These are phyloP conservation scores for Parazoanthus darwini DNA, from an alignment of 92 coral and sea anemone species.

Conservation along the genomic window DNA sequence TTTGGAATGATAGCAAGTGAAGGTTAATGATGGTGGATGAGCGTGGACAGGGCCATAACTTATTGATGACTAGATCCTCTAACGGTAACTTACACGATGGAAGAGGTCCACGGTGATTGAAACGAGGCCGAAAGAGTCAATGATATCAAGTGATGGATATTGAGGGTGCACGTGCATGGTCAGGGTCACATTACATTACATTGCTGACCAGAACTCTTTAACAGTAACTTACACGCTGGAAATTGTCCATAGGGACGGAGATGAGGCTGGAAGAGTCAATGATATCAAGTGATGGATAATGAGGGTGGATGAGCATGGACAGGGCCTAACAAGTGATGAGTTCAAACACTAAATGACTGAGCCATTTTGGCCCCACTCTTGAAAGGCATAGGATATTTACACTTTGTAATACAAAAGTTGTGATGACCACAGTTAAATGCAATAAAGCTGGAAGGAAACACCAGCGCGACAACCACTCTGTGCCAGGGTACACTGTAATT, in stretches of 20 bases:
- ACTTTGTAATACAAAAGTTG: too few relatives aligned
- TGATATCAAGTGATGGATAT: background rate
- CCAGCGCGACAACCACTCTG: background rate
- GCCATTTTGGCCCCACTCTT: too few relatives aligned
- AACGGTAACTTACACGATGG: too few relatives aligned
- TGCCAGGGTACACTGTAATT: background rate
- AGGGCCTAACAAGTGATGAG: background rate
- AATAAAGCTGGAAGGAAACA: background rate
- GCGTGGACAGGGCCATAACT: background rate
- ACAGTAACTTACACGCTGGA: slow-evolving; percentile 61
- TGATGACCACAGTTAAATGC: background rate
- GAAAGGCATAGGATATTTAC: too few relatives aligned
- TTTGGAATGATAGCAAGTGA: background rate
- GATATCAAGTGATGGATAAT: background rate
- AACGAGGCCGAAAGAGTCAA: slow-evolving; percentile 64
- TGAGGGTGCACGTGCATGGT: background rate
- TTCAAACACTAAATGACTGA: too few relatives aligned
- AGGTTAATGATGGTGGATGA: background rate
- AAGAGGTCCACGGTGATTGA: too few relatives aligned
- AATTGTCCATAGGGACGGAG: slow-evolving; percentile 87
- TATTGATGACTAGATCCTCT: background rate
- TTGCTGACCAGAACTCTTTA: background rate
- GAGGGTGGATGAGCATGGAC: background rate
- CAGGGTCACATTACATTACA: background rate
- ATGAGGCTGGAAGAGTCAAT: slow-evolving; percentile 62